Evolutionary conservation across 2,888 invertebrate genomes (phyloP).

Genomic region (Zygogramma bicolorata): DNA sequence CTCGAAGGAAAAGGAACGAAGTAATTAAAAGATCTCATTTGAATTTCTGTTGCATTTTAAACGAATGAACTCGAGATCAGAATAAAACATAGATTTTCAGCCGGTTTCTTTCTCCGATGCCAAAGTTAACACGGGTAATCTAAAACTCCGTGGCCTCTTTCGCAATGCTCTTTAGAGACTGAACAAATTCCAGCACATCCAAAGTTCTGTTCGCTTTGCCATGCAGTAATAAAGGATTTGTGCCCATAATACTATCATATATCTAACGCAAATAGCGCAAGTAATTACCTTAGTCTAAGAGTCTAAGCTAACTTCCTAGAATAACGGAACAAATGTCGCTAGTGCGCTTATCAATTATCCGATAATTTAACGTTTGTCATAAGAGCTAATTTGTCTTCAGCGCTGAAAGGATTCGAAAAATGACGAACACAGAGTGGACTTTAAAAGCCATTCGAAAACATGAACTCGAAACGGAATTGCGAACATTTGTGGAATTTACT

Average conservation of each 20-base stretch:
- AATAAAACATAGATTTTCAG: not conserved
- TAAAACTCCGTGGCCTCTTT: not conserved
- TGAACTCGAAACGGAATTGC: not conserved
- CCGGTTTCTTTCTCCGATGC: not conserved
- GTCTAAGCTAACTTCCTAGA: constrained; percentile 1
- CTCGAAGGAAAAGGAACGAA: not conserved
- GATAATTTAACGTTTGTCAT: constrained; percentile 10
- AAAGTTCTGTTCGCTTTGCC: not conserved
- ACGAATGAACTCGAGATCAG: not conserved
- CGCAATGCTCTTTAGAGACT: not conserved
- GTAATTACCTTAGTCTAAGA: constrained; percentile 7
- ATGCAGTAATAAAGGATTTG: constrained; percentile 5
- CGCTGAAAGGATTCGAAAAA: not conserved
- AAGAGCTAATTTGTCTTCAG: constrained; percentile 6
- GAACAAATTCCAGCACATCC: not conserved
- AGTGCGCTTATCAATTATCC: constrained; percentile 1
- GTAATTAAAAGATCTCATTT: not conserved
- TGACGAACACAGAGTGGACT: constrained; percentile 2
- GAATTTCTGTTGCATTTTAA: not conserved
- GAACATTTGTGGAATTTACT: constrained; percentile 9
- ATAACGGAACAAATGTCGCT: not conserved
- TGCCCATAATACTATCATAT: not conserved
- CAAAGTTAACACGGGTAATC: not conserved
- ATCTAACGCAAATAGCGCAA: constrained; percentile 5
- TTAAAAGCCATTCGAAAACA: not conserved